Base-by-base conservation (phyloP, 2,113 vertebrate genomes). In the Pterocles burchelli region DNA sequence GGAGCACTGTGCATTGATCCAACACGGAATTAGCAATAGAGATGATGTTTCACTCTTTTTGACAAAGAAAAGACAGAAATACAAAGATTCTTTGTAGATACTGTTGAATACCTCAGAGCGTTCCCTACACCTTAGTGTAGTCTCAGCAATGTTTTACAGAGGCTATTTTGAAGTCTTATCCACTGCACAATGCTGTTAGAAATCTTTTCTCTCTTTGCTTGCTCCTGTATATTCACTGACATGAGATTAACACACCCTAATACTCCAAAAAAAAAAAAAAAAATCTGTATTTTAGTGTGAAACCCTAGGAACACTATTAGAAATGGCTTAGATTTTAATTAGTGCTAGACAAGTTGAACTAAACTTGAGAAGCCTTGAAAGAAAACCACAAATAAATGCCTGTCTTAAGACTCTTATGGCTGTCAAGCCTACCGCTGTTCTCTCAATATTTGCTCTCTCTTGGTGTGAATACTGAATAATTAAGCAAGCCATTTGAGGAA, bases 381-480 rank as follows among this genome's bases (percentile, higher is more conserved):
- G 13, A 62, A 74, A 91, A 55, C 10, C 18, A 52, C 43, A 70
- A 93, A 61, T 54, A 85, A 91, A 38, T 2, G 20, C 6, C 38
- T 38, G 6, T 21, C n/a, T 59, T 54, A 76, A 85, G 38, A 73
- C 28, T 45, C 34, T 49, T 84, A 22, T 2, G 28, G 41, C 16
- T 89, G 19, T 52, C 15, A 7, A 92, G 78, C 8, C 41, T 81
- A 52, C 16, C 3, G 6, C 22, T 57, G 41, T 62, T 82, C 54
- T 71, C 31, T 87, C 77, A 68, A 10, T 85, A 77, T 80, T 70
- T 88, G 49, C 57, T 81, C 68, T 84, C 41, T 76, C 51, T 86
- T 67, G 77, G 54, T 81, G 70, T 21, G 84, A 90, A 85, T 82
- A 33, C 34, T 84, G 77, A 97, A 94, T 94, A 96, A 97, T 95